Evolutionary conservation across 2,888 invertebrate genomes (phyloP), one percentile per base, ranked within the genome.

Genomic region (Polylopha cassiicola): DNA sequence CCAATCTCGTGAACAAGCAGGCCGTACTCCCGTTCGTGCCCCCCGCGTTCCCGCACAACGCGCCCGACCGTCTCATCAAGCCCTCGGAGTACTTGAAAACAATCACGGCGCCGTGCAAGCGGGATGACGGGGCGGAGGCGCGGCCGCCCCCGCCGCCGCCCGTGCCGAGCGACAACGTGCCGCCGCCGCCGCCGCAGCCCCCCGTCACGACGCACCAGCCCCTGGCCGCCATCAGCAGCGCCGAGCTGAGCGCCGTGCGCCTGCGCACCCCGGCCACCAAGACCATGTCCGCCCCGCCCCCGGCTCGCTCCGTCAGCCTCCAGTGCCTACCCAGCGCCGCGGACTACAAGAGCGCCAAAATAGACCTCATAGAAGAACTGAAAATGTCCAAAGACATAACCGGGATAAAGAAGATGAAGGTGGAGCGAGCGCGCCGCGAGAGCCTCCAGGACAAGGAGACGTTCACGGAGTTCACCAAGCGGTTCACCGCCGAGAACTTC

Each of bases 391-490:
- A 93, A 73, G 95, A 97, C 68, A 95, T 96, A 47, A 92, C 94
- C 1, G 97, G 97, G n/a, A 95, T 97, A 37, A 94, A 93, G 75
- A 96, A 96, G 74, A 78, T 96, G 87, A 97, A 96, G 73, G 94
- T 95, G 51, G 95, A 96, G 75, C 89, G 94, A 50, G 93, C 94
- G 13, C 92, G 95, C 65, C 89, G 93, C 49, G 95, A 95, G 70
- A 93, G 92, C 61, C 89, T 90, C 31, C 90, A 91, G 60, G 95
- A 95, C 53, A 93, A 94, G 72, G 92, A 93, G 68, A 89, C 94
- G 43, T 93, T 92, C 67, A 90, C 93, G 51, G 95, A 95, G 76
- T 92, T 96, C 62, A 91, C 90, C 1, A 93, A 92, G 67, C 90
- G 95, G 52, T 94, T 95, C 71, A 93, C 92, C 11, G 91, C 92